phyloP scores from a whole-genome alignment of 2,888 invertebrate genomes.

The Orthosia incerta region DNA sequence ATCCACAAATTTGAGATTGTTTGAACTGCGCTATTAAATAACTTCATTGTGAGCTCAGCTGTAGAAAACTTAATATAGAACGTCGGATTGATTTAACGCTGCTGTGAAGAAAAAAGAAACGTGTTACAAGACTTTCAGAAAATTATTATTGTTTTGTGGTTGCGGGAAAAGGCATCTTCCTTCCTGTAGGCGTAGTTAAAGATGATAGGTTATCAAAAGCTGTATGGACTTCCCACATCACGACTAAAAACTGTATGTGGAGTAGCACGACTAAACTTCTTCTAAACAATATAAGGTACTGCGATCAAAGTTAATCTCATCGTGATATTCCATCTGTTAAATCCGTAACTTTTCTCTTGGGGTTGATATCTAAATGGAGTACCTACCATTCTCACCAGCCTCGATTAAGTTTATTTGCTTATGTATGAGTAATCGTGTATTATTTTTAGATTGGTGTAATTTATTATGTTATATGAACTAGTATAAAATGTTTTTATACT shows the following conservation, averaged over 20 bases:
- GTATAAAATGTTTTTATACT: background rate
- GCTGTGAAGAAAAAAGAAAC: constrained; percentile 76
- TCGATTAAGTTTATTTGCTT: background rate
- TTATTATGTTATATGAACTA: background rate
- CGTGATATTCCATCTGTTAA: background rate
- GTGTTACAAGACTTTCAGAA: constrained; percentile 4
- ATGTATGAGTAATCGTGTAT: background rate
- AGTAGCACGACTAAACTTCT: background rate
- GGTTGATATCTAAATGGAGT: background rate
- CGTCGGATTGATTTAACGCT: constrained; percentile 81
- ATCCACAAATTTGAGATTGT: constrained; percentile 34
- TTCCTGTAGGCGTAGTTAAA: background rate
- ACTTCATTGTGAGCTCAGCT: background rate
- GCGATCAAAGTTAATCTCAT: background rate
- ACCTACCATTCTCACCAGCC: no score
- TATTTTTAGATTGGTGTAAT: background rate
- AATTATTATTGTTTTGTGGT: background rate
- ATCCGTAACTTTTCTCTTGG: background rate
- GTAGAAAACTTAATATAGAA: constrained; percentile 76
- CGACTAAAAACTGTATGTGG: no score
- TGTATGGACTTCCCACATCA: background rate
- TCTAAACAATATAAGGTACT: background rate
- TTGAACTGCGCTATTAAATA: background rate
- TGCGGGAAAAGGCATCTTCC: background rate
- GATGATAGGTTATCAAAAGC: background rate